Conservation (phyloP, 2,888 invertebrate genomes). For the Drosophila pseudotakahashii region DNA sequence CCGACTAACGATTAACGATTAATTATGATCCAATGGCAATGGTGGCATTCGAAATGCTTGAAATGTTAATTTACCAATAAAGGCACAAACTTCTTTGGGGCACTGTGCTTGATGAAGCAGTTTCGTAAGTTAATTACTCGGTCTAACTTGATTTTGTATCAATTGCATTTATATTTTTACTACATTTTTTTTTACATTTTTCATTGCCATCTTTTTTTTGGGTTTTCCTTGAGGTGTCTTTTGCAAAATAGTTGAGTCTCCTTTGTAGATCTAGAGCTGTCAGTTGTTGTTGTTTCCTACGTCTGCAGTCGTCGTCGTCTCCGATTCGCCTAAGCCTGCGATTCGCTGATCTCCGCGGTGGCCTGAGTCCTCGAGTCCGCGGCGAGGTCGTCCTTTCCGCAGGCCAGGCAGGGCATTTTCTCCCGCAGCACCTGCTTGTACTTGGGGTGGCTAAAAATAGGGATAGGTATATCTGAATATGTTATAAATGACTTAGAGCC, state of each 20-base stretch:
- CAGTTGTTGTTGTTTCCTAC: slow-evolving; percentile 43
- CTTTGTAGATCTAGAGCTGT: slow-evolving; percentile 58
- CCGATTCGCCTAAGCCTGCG: slow-evolving; percentile 70
- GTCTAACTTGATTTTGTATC: slow-evolving; percentile 82
- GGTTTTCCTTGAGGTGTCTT: slow-evolving; percentile 46
- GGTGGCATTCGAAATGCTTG: slow-evolving; percentile 60
- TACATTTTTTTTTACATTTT: slow-evolving; percentile 58
- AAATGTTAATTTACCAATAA: slow-evolving; percentile 73
- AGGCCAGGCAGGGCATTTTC: slow-evolving; percentile 87
- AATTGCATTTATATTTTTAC: slow-evolving; percentile 70
- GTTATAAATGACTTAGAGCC: not conserved
- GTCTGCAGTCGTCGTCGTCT: slow-evolving; percentile 75
- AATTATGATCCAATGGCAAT: slow-evolving; percentile 6
- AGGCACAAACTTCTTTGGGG: slow-evolving; percentile 49
- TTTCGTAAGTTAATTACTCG: no score
- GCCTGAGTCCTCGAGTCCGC: slow-evolving; percentile 79
- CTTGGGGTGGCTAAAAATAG: slow-evolving; percentile 86
- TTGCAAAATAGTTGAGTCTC: slow-evolving; percentile 42
- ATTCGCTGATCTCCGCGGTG: slow-evolving; percentile 82
- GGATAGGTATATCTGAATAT: no score
- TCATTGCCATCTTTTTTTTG: slow-evolving; percentile 62
- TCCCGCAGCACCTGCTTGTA: slow-evolving; percentile 87
- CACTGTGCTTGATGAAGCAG: slow-evolving; percentile 72
- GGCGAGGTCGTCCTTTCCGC: slow-evolving; percentile 78
- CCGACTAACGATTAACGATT: not conserved